Evolutionary conservation across 1,140 invertebrate species (phyloP).

Genomic region (Micrasema longulum): DNA sequence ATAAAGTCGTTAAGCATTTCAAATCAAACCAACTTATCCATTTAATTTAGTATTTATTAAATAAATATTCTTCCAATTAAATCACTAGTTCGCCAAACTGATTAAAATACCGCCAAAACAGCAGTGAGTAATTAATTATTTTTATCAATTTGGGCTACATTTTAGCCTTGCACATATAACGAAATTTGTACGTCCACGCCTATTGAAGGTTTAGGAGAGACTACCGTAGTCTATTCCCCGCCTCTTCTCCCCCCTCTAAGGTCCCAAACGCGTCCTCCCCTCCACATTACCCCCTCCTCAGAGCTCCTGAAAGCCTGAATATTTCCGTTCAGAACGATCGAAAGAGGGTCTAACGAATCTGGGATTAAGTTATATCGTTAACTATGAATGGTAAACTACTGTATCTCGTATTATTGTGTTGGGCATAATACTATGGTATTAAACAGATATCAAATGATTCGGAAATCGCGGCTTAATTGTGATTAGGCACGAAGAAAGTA

Average conservation of each 20-base stretch:
- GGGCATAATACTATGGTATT: too few relatives aligned
- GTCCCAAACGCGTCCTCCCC: slow-evolving; percentile 12
- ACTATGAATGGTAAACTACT: slow-evolving; percentile 7
- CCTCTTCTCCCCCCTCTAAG: neutral
- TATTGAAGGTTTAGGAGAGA: slow-evolving; percentile 6
- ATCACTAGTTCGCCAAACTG: too few relatives aligned
- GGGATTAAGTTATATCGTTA: slow-evolving; percentile 36
- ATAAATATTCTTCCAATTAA: too few relatives aligned
- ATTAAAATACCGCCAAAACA: too few relatives aligned
- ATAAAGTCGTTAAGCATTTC: too few relatives aligned
- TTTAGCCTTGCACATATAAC: neutral
- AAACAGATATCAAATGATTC: too few relatives aligned
- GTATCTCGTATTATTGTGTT: neutral
- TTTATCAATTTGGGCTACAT: slow-evolving; percentile 25
- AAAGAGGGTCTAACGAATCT: slow-evolving; percentile 35
- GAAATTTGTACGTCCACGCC: neutral
- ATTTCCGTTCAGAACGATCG: slow-evolving; percentile 33
- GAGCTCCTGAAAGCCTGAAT: slow-evolving; percentile 27
- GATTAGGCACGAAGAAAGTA: too few relatives aligned
- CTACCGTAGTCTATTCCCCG: slow-evolving; percentile 1
- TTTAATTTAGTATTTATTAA: too few relatives aligned
- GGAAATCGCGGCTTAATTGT: too few relatives aligned
- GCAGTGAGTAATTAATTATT: too few relatives aligned
- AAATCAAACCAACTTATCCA: too few relatives aligned
- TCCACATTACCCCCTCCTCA: neutral